Percentiles rank a stretch among this genome's conserved stretches.
phyloP scores from a whole-genome alignment of 2,888 invertebrate genomes.

The Chrysolina americana region DNA sequence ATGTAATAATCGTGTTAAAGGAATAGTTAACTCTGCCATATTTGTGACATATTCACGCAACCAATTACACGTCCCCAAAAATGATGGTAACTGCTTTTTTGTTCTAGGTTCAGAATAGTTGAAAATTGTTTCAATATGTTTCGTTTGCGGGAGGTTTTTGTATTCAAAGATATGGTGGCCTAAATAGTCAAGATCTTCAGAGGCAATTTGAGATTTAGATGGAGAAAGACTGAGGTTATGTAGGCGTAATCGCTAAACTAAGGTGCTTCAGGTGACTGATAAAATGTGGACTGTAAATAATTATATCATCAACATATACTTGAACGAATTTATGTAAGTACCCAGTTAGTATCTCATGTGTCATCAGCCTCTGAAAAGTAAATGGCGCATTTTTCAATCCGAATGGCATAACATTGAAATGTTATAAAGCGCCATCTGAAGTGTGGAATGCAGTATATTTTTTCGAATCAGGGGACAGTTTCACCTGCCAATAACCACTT shows the following conservation, averaged over 20 bases:
- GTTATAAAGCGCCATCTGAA: constrained; percentile 29
- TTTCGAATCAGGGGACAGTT: constrained; percentile 14
- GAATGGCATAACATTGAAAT: constrained; percentile 41
- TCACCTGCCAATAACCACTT: constrained; percentile 37
- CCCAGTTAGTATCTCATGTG: constrained; percentile 14
- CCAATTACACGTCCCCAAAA: constrained; percentile 26
- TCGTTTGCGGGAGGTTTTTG: constrained; percentile 16
- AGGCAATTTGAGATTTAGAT: constrained; percentile 26
- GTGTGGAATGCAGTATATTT: constrained; percentile 35
- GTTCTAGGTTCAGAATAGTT: constrained; percentile 13
- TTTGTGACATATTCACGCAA: constrained; percentile 23
- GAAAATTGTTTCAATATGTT: background rate
- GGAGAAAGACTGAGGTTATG: constrained; percentile 12
- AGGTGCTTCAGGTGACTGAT: constrained; percentile 16
- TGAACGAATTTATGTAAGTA: constrained; percentile 21
- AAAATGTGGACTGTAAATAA: constrained; percentile 25
- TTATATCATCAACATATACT: constrained; percentile 34
- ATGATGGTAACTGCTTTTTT: constrained; percentile 11
- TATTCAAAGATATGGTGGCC: constrained; percentile 9
- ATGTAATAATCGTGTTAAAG: background rate
- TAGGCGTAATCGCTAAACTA: background rate
- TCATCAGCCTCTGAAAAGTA: constrained; percentile 32
- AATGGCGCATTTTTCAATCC: constrained; percentile 32
- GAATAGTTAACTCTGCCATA: background rate
- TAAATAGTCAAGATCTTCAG: constrained; percentile 21